These are phyloP conservation scores for Dendroctonus valens DNA, from an alignment of 1,140 invertebrate genomes.

Conservation along the genomic window DNA sequence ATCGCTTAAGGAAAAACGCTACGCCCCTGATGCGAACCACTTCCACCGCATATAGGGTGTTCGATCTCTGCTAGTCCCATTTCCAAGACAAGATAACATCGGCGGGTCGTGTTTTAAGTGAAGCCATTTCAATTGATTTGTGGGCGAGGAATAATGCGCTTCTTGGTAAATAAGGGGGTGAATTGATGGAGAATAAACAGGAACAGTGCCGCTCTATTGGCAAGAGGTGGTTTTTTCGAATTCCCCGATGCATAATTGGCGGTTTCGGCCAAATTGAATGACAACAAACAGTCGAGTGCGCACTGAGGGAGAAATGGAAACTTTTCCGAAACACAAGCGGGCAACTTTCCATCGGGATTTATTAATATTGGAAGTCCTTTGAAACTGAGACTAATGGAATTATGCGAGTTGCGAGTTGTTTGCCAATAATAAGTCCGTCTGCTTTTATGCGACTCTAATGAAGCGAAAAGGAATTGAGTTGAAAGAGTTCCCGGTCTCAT, in stretches of 20 bases:
- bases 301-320: background rate
- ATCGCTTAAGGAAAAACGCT: background rate
- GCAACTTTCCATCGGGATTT: too few relatives aligned
- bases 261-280: background rate
- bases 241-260: background rate
- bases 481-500: too few relatives aligned
- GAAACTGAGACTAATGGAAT: too few relatives aligned
- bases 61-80: slow-evolving; percentile 25
- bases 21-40: background rate
- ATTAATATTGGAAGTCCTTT: too few relatives aligned
- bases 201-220: too few relatives aligned
- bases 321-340: too few relatives aligned
- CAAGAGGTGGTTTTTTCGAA: too few relatives aligned
- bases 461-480: too few relatives aligned
- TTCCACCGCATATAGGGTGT: slow-evolving; percentile 26
- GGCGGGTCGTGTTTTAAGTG: slow-evolving; percentile 21
- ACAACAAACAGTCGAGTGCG: background rate
- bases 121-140: slow-evolving; percentile 29
- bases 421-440: too few relatives aligned
- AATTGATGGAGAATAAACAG: too few relatives aligned
- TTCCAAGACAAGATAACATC: slow-evolving; percentile 25
- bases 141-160: slow-evolving; percentile 6
- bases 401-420: too few relatives aligned
- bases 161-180: slow-evolving; percentile 1
- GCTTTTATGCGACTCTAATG: too few relatives aligned